Percentiles rank a stretch among this genome's conserved stretches.
These are phyloP conservation scores for Procambarus clarkii DNA, from an alignment of 1,140 invertebrate genomes.

Conservation along the genomic window DNA sequence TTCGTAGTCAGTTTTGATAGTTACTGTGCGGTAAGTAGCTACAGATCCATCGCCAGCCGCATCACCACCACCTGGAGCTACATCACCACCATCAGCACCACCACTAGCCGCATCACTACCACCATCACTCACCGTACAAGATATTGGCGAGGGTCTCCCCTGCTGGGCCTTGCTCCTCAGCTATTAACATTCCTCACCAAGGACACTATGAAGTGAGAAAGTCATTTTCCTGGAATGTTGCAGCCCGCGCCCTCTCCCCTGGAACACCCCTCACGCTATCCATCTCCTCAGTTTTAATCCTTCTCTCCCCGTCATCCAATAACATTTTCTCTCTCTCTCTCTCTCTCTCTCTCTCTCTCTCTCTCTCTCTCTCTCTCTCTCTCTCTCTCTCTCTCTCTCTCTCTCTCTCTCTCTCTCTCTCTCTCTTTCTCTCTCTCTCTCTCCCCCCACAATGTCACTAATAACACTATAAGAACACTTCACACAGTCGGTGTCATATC, in stretches of 20 bases:
- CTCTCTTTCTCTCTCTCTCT: no score
- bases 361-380: no score
- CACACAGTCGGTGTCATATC: no score
- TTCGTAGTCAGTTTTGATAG: background rate
- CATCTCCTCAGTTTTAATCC: slow-evolving; percentile 7
- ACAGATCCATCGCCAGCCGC: background rate
- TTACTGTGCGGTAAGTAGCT: background rate
- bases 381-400: no score
- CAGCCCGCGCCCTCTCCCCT: background rate
- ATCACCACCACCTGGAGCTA: background rate
- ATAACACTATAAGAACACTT: no score
- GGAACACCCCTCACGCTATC: background rate
- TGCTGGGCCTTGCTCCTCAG: background rate
- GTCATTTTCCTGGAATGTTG: background rate
- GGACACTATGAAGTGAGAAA: background rate
- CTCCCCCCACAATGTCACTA: no score
- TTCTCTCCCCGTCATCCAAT: background rate
- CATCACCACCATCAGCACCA: no score
- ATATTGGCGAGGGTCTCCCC: background rate
- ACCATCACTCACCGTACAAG: background rate
- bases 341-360: background rate
- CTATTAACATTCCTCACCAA: background rate
- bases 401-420: no score
- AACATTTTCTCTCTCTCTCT: background rate
- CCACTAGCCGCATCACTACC: background rate